Percentiles rank a stretch among this genome's conserved stretches.
Evolutionary conservation across 2,797 vertebrate species (phyloP).

Genomic region (Pipistrellus pipistrellus): DNA sequence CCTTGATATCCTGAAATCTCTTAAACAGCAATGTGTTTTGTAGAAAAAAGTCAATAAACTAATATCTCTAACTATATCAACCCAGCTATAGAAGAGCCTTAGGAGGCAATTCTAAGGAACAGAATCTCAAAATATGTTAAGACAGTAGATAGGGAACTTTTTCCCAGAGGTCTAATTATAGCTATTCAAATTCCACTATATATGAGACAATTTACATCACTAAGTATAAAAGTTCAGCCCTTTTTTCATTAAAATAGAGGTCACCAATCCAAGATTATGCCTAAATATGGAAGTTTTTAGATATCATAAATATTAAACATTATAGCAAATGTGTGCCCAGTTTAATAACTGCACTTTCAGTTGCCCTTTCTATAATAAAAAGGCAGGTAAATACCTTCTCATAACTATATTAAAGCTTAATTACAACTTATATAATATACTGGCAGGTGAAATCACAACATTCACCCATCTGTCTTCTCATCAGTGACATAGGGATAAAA

Average conservation of each 20-base stretch:
- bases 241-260: conserved; percentile 3
- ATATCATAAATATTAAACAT: conserved; percentile 34
- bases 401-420: conserved; percentile 10
- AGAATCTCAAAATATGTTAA: neutral
- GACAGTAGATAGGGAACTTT: neutral
- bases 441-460: neutral
- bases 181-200: neutral
- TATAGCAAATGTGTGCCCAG: neutral
- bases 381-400: neutral
- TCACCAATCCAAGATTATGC: neutral
- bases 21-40: neutral
- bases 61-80: neutral
- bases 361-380: neutral
- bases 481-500: neutral
- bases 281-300: neutral
- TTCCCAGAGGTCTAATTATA: neutral
- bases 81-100: neutral
- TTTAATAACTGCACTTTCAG: neutral
- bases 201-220: neutral
- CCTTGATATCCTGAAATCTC: neutral
- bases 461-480: neutral
- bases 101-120: neutral
- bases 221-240: neutral
- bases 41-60: neutral
- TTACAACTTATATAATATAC: neutral